These are phyloP conservation scores for Meiosimyza decipiens DNA, from an alignment of 2,888 invertebrate genomes.

Conservation along the genomic window DNA sequence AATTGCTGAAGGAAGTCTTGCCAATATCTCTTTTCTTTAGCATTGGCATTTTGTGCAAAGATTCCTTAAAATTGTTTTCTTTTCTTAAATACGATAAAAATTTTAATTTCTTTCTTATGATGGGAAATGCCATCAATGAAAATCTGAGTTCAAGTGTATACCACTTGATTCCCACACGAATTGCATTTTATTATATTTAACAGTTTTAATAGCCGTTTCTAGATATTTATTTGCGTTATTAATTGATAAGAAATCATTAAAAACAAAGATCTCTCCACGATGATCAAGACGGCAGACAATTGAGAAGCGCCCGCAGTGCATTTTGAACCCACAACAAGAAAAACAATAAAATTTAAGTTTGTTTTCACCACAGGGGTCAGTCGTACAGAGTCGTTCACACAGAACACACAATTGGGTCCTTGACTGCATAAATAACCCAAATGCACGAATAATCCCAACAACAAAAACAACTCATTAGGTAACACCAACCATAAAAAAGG, in stretches of 20 bases:
- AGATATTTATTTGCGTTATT: constrained; percentile 32
- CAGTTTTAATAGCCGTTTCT: background rate
- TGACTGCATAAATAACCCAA: background rate
- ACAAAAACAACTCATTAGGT: background rate
- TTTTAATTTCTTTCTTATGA: background rate
- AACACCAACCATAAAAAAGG: background rate
- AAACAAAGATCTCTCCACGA: background rate
- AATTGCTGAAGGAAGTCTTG: too few species aligned
- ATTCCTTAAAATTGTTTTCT: background rate
- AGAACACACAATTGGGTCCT: constrained; percentile 18
- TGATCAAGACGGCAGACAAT: constrained; percentile 11
- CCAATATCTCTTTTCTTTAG: too few species aligned
- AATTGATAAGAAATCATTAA: constrained; percentile 30
- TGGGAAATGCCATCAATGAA: background rate
- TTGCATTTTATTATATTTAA: background rate
- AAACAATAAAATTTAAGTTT: constrained; percentile 9
- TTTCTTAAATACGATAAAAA: background rate
- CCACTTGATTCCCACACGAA: constrained; percentile 18
- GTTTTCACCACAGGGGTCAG: constrained; percentile 28
- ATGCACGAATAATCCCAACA: background rate
- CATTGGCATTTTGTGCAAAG: too few species aligned
- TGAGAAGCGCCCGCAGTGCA: constrained; percentile 28
- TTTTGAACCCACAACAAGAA: constrained; percentile 8
- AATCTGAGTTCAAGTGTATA: background rate
- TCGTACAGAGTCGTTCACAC: background rate